Conservation (phyloP, 2,797 vertebrate species). For the Carcharodon carcharias region DNA sequence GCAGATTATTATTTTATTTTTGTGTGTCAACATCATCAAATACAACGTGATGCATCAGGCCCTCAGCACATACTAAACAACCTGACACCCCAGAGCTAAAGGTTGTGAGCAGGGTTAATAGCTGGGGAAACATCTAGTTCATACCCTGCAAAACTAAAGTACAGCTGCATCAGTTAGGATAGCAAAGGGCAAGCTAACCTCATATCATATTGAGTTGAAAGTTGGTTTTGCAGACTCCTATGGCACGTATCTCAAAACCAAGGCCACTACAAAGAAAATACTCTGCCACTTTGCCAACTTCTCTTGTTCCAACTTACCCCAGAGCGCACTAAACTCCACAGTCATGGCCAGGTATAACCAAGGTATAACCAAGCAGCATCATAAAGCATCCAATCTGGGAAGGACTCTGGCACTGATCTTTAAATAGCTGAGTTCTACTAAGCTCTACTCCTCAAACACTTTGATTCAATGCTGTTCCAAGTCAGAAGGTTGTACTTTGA, state of each 20-base stretch:
- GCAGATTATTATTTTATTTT: background rate
- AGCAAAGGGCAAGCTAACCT: background rate
- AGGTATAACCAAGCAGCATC: background rate
- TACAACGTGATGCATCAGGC: background rate
- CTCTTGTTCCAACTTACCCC: background rate
- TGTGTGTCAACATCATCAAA: background rate
- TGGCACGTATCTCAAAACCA: background rate
- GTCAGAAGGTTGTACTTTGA: background rate
- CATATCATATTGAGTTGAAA: background rate
- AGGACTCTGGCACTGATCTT: background rate
- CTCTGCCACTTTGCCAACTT: background rate
- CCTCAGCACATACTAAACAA: background rate
- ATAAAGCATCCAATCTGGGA: background rate
- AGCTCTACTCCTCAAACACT: background rate
- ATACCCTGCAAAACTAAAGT: background rate
- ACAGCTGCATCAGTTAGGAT: background rate
- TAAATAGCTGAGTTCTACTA: background rate
- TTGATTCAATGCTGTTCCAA: background rate
- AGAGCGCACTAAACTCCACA: background rate
- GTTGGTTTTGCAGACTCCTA: background rate
- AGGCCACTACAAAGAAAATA: background rate
- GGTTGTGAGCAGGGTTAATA: background rate
- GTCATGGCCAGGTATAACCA: background rate
- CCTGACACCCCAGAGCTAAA: background rate
- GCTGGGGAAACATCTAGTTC: background rate